Evolutionary conservation across 2,113 vertebrate genomes (phyloP).

Genomic region (Micronisus gabar): DNA sequence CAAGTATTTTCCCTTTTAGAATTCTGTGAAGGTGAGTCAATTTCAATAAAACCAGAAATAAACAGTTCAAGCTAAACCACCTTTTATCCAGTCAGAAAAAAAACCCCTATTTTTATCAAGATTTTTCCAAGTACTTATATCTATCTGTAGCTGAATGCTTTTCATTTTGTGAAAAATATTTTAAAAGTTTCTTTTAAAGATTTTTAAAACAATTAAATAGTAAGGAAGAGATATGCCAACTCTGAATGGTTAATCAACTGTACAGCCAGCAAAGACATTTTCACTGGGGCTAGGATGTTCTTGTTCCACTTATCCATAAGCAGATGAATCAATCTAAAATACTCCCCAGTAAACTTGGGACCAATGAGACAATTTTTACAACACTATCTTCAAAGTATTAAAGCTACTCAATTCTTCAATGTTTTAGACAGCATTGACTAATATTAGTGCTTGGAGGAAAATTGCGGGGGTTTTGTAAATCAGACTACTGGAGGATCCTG

Average conservation of each 20-base stretch:
- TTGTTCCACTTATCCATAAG: neutral
- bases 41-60: neutral
- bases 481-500: neutral
- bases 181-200: neutral
- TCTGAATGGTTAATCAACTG: neutral
- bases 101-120: neutral
- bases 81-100: neutral
- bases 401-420: neutral
- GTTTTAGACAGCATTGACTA: neutral
- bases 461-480: neutral
- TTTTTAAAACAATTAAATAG: neutral
- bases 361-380: neutral
- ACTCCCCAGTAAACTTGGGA: neutral
- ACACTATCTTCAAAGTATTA: neutral
- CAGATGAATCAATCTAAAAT: neutral
- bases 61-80: neutral
- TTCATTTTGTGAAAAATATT: neutral
- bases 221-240: neutral
- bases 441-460: neutral
- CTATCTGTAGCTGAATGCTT: neutral
- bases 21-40: rapidly evolving
- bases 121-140: neutral
- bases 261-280: neutral
- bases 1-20: neutral
- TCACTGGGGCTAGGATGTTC: neutral